Evolutionary conservation across 2,888 invertebrate species (phyloP), one percentile per base, ranked within the genome.

Genomic region (Drosophila macrospina): DNA sequence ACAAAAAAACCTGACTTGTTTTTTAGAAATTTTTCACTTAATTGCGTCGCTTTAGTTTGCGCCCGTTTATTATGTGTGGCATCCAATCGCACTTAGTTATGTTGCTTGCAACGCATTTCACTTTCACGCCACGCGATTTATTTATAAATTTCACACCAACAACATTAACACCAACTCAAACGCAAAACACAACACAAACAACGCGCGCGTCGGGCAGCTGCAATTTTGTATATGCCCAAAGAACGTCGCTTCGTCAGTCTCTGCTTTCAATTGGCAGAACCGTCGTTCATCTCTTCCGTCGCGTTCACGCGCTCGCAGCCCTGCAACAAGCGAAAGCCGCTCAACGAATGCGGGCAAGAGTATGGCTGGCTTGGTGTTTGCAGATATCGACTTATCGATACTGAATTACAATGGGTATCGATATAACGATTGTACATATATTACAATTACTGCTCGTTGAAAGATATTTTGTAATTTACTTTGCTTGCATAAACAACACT

Each of bases 281-380:
- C 30, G 45, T 1, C 32, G 52, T 41, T 28, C 2, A 13, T 10
- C 24, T 24, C 5, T 6, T 28, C 28, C 28, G 7, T 28, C 6
- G 28, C 54, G 36, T 20, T 20, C 2, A 15, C 32, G 28, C 47
- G 20, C 67, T 69, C 61, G 47, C 82, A 80, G 72, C 70, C 68
- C 83, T 77, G 78, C 87, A 77, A 84, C 87, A 86, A 84, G 78
- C 83, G 80, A 85, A 82, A 82, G 88, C 83, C 88, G 88, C 83
- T 81, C 81, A 75, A 72, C 79, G 79, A 88, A 87, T 88, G 85
- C 68, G 63, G 61, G 48, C 54, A 56, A 8, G 13, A 26, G 26
- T 15, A 4, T 30, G 13, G 5, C 11, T 57, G 8, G 34, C 20
- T 32, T 16, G 16, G 16, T 10, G 10, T 6, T 28, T 4, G 34